Base-by-base conservation (phyloP, 2,113 vertebrate species). In the Platichthys stellatus region DNA sequence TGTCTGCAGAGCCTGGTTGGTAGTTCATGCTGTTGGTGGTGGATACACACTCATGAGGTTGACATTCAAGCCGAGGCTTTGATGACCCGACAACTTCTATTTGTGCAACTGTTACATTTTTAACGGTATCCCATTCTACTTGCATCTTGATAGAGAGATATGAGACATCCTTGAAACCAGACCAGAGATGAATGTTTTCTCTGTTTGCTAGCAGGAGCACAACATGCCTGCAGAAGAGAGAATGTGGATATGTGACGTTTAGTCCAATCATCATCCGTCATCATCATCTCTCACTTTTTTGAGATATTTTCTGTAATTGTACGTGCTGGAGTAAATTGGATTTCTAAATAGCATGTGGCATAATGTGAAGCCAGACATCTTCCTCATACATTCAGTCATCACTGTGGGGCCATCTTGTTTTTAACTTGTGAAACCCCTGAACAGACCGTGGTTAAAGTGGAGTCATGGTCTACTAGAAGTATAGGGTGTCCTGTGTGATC, bases 11-110 rank as follows among this genome's bases (percentile, higher is more conserved):
- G 70, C 57, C 82, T 58, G 18, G 62, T 60, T 71, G 66, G 72
- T 69, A 53, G 77, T 51, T 67, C 18, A 62, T 69, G 74, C 24
- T 69, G 74, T 64, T 62, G 63, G 76, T 40, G 24, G 47, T 15
- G 26, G 83, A 79, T 79, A 81, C 71, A 87, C 84, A 62, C 72
- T 67, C 79, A 86, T 82, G 45, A 88, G 87, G 31, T 62, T 45
- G 83, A 81, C 60, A 26, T 12, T 62, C 60, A 45, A 45, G 24
- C 45, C 51, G 2, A 54, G n/a, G 51, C 51, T 72, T 74, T 66
- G 69, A 76, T 2, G 47, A 51, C 3, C 15, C 18, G 7, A 51
- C 5, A 18, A 18, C 47, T 20, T 7, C 47, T 43, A 43, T 43
- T 13, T 43, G 40, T 43, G 40, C 11, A 43, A 43, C 40, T 43